A percentile compares a stretch with the other conserved stretches of the same genome.
Evolutionary conservation across 1,140 invertebrate species (phyloP).

Genomic region (Centruroides vittatus): DNA sequence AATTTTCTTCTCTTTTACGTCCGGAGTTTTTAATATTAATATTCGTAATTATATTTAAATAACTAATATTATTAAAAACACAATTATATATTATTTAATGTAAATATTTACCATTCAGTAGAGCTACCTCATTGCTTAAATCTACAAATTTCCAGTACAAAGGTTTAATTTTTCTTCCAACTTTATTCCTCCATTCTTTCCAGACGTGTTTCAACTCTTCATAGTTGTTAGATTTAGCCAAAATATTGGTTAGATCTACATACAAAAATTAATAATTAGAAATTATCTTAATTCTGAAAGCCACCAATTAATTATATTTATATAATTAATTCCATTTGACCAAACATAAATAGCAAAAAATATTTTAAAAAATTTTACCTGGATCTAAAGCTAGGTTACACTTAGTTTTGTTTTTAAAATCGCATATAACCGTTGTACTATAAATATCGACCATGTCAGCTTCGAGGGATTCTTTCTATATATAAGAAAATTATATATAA

Average conservation of each 20-base stretch:
- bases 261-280: background rate
- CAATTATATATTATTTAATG: too few relatives aligned
- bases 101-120: constrained; percentile 32
- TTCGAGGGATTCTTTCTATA: constrained; percentile 16
- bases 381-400: constrained; percentile 67
- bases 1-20: too few relatives aligned
- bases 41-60: too few relatives aligned
- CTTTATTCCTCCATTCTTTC: constrained; percentile 49
- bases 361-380: constrained; percentile 38
- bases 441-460: constrained; percentile 65
- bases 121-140: constrained; percentile 62
- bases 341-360: background rate
- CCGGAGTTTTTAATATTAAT: too few relatives aligned
- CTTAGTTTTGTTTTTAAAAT: constrained; percentile 29
- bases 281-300: background rate
- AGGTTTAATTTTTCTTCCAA: constrained; percentile 54
- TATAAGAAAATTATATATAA: too few relatives aligned
- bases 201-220: constrained; percentile 58
- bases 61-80: too few relatives aligned
- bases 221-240: constrained; percentile 53
- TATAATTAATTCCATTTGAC: too few relatives aligned
- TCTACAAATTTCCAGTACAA: constrained; percentile 62
- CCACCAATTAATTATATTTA: too few relatives aligned
- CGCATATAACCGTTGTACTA: constrained; percentile 63
- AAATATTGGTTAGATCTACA: constrained; percentile 47